phyloP scores from a whole-genome alignment of 30 jellyfish, hydroid and myxozoan species.

The Morbakka virulenta region DNA sequence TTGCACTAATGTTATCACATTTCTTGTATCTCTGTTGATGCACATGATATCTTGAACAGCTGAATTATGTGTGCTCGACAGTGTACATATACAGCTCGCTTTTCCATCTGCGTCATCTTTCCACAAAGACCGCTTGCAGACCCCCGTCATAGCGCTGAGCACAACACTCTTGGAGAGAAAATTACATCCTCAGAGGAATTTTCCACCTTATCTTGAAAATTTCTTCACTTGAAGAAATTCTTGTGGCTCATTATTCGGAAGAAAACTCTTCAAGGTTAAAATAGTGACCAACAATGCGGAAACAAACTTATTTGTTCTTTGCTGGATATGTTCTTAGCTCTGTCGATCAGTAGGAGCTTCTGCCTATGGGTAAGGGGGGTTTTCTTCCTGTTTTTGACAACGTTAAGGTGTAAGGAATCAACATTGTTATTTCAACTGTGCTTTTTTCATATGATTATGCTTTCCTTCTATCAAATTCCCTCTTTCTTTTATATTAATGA shows the following conservation, averaged over 20 bases:
- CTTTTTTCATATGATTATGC: no score
- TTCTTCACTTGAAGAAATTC: constrained; percentile 22
- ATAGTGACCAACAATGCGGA: constrained; percentile 21
- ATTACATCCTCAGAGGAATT: constrained; percentile 46
- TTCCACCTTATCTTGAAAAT: constrained; percentile 3
- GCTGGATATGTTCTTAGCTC: no score
- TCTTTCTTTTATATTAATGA: no score
- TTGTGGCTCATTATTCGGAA: constrained; percentile 34
- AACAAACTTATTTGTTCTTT: constrained; percentile 55
- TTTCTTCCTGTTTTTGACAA: no score
- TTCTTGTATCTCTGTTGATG: neutral
- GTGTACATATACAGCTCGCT: no score
- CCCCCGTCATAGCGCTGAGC: constrained; percentile 54
- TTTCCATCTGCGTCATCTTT: constrained; percentile 31
- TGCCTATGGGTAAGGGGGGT: no score
- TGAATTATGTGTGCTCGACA: constrained; percentile 13
- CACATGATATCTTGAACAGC: constrained; percentile 22
- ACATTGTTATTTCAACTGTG: no score
- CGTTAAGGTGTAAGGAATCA: no score
- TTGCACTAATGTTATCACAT: neutral
- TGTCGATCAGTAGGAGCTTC: no score
- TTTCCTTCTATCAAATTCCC: no score
- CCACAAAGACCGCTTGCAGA: constrained; percentile 45
- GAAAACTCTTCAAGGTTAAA: constrained; percentile 18
- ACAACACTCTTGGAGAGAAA: constrained; percentile 16